Evolutionary conservation across 1,140 invertebrate genomes (phyloP).

Genomic region (Nasonia longicornis): DNA sequence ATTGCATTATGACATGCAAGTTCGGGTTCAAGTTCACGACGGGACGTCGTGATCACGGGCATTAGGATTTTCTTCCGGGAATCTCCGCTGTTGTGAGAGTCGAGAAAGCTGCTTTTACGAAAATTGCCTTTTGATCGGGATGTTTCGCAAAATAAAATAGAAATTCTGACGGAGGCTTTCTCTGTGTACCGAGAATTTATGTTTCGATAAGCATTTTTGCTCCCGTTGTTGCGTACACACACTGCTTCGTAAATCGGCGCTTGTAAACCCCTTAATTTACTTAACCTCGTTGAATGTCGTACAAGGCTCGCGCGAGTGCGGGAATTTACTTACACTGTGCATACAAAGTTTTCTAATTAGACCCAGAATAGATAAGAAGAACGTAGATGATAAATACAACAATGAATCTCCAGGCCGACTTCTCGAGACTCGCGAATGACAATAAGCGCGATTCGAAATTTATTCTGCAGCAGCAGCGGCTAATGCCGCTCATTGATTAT

Average conservation of each 20-base stretch:
- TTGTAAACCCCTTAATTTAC: neutral
- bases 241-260: too few relatives aligned
- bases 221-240: too few relatives aligned
- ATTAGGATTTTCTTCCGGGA: neutral
- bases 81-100: neutral
- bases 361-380: neutral
- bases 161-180: neutral
- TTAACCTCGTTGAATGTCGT: neutral
- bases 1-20: conserved; percentile 26
- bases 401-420: neutral
- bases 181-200: too few relatives aligned
- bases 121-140: too few relatives aligned
- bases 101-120: neutral
- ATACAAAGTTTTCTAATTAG: neutral
- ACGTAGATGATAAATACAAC: neutral
- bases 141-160: neutral
- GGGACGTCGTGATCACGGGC: neutral
- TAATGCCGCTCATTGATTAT: too few relatives aligned
- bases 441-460: too few relatives aligned
- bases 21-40: neutral
- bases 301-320: neutral
- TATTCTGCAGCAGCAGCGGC: too few relatives aligned
- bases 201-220: too few relatives aligned
- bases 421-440: neutral
- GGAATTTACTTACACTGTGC: neutral